phyloP scores from a whole-genome alignment of 2,113 vertebrate species.

The Rhagologus leucostigma region DNA sequence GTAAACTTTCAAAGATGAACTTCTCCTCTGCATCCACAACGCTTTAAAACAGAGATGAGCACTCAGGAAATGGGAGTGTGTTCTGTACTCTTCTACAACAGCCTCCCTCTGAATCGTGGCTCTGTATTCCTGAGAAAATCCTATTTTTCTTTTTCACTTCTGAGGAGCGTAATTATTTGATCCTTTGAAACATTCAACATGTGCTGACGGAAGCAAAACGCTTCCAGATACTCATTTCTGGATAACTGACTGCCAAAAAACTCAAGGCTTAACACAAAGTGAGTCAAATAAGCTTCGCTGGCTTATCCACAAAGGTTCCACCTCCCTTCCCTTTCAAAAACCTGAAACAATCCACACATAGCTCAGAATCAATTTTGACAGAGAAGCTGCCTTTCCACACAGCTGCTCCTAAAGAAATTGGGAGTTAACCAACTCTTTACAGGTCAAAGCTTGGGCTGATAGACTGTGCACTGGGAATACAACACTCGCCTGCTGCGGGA shows the following conservation, averaged over 20 bases:
- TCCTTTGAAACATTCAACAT: neutral
- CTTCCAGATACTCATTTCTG: neutral
- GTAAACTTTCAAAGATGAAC: neutral
- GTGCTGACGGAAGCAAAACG: neutral
- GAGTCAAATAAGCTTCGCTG: neutral
- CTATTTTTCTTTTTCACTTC: neutral
- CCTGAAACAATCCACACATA: neutral
- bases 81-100: neutral
- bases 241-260: neutral
- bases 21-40: neutral
- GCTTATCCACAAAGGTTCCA: neutral
- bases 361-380: neutral
- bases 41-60: neutral
- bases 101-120: neutral
- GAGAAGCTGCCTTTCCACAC: neutral
- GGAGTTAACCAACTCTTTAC: neutral
- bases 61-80: neutral
- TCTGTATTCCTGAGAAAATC: neutral
- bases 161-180: neutral
- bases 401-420: neutral
- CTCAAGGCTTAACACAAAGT: neutral
- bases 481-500: fast-evolving
- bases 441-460: neutral
- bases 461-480: neutral
- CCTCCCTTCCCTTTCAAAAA: neutral